Evolutionary conservation across 2,888 invertebrate genomes (phyloP).

Genomic region (Erebia ligea): DNA sequence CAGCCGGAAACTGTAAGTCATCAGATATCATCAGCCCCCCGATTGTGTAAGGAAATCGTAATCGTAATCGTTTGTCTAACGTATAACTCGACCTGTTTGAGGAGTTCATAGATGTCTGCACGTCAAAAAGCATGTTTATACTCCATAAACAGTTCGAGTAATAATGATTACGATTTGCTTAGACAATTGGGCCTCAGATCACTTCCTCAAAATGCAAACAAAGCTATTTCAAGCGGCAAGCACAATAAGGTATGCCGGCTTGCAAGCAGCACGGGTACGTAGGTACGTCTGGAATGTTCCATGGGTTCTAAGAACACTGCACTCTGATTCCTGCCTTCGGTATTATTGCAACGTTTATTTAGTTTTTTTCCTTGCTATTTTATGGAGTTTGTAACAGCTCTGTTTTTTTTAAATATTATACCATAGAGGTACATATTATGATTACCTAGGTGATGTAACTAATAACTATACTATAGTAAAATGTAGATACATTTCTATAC

Average conservation of each 20-base stretch:
- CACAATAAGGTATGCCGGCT: constrained; percentile 43
- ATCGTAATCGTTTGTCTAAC: too few relatives aligned
- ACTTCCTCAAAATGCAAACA: constrained; percentile 58
- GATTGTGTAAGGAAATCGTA: too few relatives aligned
- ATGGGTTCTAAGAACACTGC: constrained; percentile 53
- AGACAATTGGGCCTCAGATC: too few relatives aligned
- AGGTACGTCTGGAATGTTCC: constrained; percentile 58
- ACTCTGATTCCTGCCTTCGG: constrained; percentile 12
- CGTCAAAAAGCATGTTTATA: too few relatives aligned
- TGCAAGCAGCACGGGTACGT: constrained; percentile 52
- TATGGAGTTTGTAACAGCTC: not conserved
- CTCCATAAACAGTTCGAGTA: too few relatives aligned
- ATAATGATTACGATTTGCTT: too few relatives aligned
- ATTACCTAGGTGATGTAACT: too few relatives aligned
- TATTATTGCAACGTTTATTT: constrained; percentile 3
- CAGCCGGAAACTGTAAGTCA: constrained; percentile 40
- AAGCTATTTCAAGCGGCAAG: constrained; percentile 53
- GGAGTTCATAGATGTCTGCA: too few relatives aligned
- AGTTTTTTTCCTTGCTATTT: constrained; percentile 9
- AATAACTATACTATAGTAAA: too few relatives aligned
- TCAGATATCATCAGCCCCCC: constrained; percentile 45
- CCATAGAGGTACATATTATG: too few relatives aligned
- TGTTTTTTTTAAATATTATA: not conserved
- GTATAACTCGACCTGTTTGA: too few relatives aligned
- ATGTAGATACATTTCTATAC: too few relatives aligned